Conservation (phyloP, 2,888 invertebrate genomes). For the Escarpia spicata region DNA sequence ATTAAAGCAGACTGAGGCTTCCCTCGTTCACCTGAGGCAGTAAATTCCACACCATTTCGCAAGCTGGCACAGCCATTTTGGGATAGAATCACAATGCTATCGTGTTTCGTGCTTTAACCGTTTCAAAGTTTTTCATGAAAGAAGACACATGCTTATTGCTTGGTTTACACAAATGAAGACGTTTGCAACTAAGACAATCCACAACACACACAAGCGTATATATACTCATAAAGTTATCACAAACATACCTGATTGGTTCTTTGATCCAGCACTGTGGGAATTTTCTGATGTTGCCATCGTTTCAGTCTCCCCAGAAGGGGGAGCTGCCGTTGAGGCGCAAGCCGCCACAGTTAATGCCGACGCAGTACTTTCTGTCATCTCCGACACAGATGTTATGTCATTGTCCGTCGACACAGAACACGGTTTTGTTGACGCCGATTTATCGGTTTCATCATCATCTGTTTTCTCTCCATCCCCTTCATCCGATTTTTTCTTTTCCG, state of each 20-base stretch:
- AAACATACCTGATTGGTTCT: conserved; percentile 16
- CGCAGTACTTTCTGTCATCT: conserved; percentile 17
- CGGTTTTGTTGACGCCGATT: not conserved
- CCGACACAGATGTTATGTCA: not conserved
- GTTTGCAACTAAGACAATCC: not conserved
- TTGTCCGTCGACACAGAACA: not conserved
- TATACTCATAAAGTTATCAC: not conserved
- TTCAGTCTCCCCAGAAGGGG: not conserved
- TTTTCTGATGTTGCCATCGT: not conserved
- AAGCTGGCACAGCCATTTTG: not conserved
- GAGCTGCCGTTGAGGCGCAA: not conserved
- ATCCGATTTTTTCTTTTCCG: not conserved
- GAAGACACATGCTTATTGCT: not conserved
- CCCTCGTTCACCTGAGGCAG: not conserved
- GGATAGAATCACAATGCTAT: not conserved
- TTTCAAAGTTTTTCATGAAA: not conserved
- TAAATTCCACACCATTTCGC: not conserved
- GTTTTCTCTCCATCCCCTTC: not conserved
- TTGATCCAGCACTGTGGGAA: not conserved
- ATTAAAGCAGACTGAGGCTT: not conserved
- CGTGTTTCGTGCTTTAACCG: not conserved
- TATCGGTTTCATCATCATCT: not conserved
- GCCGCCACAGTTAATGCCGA: not conserved
- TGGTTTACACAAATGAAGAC: conserved; percentile 1
- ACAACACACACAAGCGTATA: not conserved